Evolutionary conservation across 2,797 vertebrate genomes (phyloP).

Genomic region (Oophaga sylvatica): DNA sequence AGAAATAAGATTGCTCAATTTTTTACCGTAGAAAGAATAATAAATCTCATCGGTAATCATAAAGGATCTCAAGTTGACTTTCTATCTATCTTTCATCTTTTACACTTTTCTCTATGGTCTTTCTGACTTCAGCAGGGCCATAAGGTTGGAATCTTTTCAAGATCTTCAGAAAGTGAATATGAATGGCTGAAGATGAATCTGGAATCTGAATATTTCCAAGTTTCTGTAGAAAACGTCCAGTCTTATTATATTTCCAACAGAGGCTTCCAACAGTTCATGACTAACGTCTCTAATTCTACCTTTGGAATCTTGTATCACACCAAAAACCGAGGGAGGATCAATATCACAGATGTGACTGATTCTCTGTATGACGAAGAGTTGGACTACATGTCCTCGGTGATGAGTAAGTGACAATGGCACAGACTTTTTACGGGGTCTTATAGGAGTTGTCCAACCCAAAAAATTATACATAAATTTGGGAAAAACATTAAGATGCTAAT

Average conservation of each 20-base stretch:
- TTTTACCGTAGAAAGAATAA: too few species aligned
- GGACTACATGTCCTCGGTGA: background rate
- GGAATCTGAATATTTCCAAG: background rate
- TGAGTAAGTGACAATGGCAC: background rate
- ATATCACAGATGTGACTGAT: conserved; percentile 7
- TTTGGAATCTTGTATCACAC: conserved; percentile 16
- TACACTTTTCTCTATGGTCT: background rate
- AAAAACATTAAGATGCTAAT: too few species aligned
- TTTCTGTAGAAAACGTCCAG: background rate
- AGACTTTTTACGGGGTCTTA: too few species aligned
- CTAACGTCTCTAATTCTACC: background rate
- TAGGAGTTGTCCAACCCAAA: too few species aligned
- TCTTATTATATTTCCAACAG: background rate
- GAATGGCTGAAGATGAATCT: background rate
- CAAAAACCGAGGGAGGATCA: conserved; percentile 17
- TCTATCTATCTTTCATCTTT: background rate
- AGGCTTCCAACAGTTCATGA: background rate
- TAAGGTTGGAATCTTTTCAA: conserved; percentile 5
- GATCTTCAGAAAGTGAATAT: background rate
- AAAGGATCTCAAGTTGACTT: background rate
- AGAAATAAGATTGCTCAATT: too few species aligned
- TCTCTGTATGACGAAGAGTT: conserved; percentile 5
- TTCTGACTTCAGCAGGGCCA: background rate
- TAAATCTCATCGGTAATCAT: too few species aligned
- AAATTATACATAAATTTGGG: too few species aligned